Evolutionary conservation across 2,797 vertebrate genomes (phyloP).

Genomic region (Sebastolobus alascanus): DNA sequence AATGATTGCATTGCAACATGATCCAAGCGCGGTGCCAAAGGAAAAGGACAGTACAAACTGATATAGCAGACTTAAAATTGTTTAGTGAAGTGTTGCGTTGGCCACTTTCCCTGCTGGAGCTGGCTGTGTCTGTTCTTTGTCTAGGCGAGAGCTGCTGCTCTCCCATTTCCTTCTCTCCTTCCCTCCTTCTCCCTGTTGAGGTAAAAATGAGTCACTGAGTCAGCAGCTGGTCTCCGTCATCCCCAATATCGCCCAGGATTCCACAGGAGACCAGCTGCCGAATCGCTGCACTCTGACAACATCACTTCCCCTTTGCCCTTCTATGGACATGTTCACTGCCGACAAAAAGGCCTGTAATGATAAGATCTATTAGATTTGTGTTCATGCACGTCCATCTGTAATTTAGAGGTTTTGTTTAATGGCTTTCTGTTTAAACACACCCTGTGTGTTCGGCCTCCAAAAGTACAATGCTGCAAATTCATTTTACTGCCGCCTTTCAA

Average conservation of each 20-base stretch:
- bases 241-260: conserved; percentile 79
- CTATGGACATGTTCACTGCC: conserved; percentile 68
- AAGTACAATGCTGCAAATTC: conserved; percentile 18
- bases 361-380: conserved; percentile 24
- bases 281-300: conserved; percentile 66
- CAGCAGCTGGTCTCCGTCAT: conserved; percentile 86
- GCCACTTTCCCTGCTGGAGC: conserved; percentile 38
- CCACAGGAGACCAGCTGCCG: conserved; percentile 62
- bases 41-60: conserved; percentile 37
- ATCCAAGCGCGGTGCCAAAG: neutral
- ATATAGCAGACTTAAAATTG: conserved; percentile 54
- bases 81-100: conserved; percentile 57
- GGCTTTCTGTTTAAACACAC: conserved; percentile 31
- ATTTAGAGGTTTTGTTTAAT: neutral
- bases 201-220: conserved; percentile 86
- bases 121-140: conserved; percentile 73
- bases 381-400: neutral
- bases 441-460: neutral
- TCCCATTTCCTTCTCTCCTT: conserved; percentile 65
- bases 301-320: conserved; percentile 82
- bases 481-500: conserved; percentile 27
- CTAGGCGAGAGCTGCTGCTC: conserved; percentile 66
- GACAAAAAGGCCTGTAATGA: conserved; percentile 9
- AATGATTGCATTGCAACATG: conserved; percentile 30
- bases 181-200: conserved; percentile 70